These are phyloP conservation scores for Miniopterus natalensis DNA, from an alignment of 2,113 vertebrate genomes.

Conservation along the genomic window DNA sequence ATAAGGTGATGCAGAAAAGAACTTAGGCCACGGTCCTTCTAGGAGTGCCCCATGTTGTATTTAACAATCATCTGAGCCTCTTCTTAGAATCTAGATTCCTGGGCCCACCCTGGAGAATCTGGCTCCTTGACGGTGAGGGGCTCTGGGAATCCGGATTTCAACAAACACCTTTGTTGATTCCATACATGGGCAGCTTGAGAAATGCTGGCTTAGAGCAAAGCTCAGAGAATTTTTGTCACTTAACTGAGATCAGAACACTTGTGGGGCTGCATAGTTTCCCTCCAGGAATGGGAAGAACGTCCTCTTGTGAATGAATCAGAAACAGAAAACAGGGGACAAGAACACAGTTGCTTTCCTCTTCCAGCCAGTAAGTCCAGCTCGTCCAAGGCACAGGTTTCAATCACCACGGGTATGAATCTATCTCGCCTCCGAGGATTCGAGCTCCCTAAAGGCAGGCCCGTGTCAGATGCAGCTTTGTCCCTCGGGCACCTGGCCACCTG, in stretches of 20 bases:
- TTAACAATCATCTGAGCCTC: not conserved
- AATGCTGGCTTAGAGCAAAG: not conserved
- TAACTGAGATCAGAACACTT: not conserved
- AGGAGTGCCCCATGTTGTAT: not conserved
- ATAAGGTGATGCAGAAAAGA: not conserved
- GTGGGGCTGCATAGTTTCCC: not conserved
- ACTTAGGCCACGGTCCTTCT: not conserved
- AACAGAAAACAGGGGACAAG: accelerated
- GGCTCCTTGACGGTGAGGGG: not conserved
- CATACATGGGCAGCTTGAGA: not conserved
- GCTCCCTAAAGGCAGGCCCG: not conserved
- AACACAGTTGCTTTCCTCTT: accelerated
- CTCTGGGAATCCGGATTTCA: not conserved
- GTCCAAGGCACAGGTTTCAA: accelerated
- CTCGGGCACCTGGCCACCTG: not conserved
- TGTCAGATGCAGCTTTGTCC: too few relatives aligned
- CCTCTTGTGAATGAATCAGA: accelerated
- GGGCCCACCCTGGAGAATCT: not conserved
- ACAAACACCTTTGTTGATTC: not conserved
- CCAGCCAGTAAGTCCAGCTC: accelerated
- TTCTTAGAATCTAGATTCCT: not conserved
- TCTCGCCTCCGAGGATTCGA: accelerated
- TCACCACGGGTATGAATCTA: accelerated
- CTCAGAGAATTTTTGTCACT: not conserved
- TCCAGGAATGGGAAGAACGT: accelerated